Conservation (phyloP, 1,140 invertebrate genomes). For the Brachionus manjavacas region DNA sequence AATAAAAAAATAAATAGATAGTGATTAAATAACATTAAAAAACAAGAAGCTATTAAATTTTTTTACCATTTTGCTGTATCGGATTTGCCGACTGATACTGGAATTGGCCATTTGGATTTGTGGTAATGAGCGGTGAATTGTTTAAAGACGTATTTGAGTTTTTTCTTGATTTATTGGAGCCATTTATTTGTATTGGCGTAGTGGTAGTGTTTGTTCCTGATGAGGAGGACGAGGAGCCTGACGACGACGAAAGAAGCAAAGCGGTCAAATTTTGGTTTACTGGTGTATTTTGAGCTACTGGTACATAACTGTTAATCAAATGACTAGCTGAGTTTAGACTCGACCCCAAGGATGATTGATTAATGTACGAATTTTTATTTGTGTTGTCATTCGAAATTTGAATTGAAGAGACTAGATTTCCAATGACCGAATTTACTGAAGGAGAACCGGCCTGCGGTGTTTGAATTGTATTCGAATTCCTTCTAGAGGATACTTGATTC, state of each 20-base stretch:
- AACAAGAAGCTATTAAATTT: neutral
- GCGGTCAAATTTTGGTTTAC: constrained; percentile 22
- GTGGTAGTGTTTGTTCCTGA: constrained; percentile 15
- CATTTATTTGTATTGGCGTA: constrained; percentile 17
- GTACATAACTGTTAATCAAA: constrained; percentile 9
- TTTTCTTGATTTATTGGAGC: constrained; percentile 18
- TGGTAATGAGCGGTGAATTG: neutral
- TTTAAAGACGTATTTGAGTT: constrained; percentile 12
- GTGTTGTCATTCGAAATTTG: constrained; percentile 15
- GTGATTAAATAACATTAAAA: neutral
- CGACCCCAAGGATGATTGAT: constrained; percentile 14
- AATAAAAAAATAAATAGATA: neutral
- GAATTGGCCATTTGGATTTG: neutral
- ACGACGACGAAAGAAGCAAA: constrained; percentile 18
- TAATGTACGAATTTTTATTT: neutral
- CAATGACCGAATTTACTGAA: constrained; percentile 11
- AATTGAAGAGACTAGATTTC: constrained; percentile 13
- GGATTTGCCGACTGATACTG: neutral
- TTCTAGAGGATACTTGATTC: neutral
- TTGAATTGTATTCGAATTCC: constrained; percentile 19
- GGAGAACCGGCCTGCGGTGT: neutral
- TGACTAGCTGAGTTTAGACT: constrained; percentile 32
- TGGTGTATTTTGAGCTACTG: constrained; percentile 12
- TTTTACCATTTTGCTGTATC: constrained; percentile 3
- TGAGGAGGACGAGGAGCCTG: neutral